Conservation (phyloP, 92 coral and sea anemone genomes). For the Chrysogorgia sp. region DNA sequence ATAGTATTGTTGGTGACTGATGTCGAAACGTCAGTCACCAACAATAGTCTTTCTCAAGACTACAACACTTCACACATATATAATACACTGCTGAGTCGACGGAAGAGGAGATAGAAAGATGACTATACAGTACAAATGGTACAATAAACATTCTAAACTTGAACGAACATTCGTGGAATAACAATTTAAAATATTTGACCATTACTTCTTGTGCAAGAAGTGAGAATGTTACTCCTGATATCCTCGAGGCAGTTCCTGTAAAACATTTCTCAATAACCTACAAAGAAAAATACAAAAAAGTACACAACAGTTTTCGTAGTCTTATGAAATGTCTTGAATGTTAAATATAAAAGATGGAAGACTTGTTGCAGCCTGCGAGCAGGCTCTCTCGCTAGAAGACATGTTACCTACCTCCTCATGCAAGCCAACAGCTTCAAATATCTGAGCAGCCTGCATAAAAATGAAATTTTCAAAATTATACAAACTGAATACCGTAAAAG, state of each 20-base stretch:
- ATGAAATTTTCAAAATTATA: not conserved
- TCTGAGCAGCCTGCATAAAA: conserved; percentile 83
- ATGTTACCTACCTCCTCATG: conserved; percentile 75
- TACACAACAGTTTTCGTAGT: conserved; percentile 1
- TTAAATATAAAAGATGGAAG: too few species aligned
- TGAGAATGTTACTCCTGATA: conserved; percentile 87
- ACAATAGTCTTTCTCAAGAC: too few species aligned
- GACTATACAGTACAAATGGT: too few species aligned
- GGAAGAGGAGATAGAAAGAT: too few species aligned
- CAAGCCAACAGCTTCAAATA: conserved; percentile 96
- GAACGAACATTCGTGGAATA: not conserved
- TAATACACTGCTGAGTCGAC: too few species aligned
- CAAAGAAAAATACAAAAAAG: not conserved
- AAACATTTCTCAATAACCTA: conserved; percentile 95
- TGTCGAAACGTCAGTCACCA: too few species aligned
- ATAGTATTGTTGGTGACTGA: too few species aligned
- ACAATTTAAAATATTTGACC: not conserved
- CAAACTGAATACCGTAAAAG: not conserved
- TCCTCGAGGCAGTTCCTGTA: conserved; percentile 92
- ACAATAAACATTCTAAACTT: too few species aligned
- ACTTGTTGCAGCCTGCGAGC: too few species aligned
- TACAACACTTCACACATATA: too few species aligned
- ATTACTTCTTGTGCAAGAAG: conserved; percentile 90
- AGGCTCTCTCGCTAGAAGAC: not conserved
- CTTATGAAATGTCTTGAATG: too few species aligned